Base-by-base conservation (phyloP, 2,888 invertebrate species). In the Omphaloscelis lunosa region DNA sequence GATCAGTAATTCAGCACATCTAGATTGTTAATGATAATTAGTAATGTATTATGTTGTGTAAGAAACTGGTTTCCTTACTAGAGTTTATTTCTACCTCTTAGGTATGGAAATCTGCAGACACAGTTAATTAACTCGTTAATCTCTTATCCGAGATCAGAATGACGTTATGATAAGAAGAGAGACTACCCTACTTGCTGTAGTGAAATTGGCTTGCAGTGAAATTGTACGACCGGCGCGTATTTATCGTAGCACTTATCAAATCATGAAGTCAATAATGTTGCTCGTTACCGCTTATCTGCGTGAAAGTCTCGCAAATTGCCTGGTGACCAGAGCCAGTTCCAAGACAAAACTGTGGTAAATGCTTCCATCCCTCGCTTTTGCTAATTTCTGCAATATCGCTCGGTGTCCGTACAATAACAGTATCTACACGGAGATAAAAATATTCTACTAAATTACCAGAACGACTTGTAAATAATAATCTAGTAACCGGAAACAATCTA, bases 181-280 rank as follows among this genome's bases (percentile, higher is more conserved):
- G 61, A 68, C 51, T 76, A 77, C 17, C 48, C 66, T 68, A 68
- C 39, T 74, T 73, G 39, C 71, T 56, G 73, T 68, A 63, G 53
- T 75, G 62, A 72, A 84, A 69, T 63, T 62, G 61, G 69, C 61
- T 69, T 77, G 72, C 77, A 77, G 83, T 80, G 81, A 77, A 84
- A 77, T 77, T 81, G 62, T 59, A 80, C 56, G 68, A 66, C 62
- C 39, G 72, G 41, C 8, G 71, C 29, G 29, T 84, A 82, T 79
- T 85, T 85, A 85, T 82, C 74, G 59, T 23, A 41, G 73, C 75
- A 68, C 53, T 85, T 72, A 85, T 82, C 82, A 82, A 73, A 75
- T 61, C 39, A 73, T 72, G 75, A 75, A 79, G 82, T 75, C 77
- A 82, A 82, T 70, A 77, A 74, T 27, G 53, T 63, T 68, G 71